Base-by-base conservation (phyloP, 2,113 vertebrate species). In the Syrrhaptes paradoxus region DNA sequence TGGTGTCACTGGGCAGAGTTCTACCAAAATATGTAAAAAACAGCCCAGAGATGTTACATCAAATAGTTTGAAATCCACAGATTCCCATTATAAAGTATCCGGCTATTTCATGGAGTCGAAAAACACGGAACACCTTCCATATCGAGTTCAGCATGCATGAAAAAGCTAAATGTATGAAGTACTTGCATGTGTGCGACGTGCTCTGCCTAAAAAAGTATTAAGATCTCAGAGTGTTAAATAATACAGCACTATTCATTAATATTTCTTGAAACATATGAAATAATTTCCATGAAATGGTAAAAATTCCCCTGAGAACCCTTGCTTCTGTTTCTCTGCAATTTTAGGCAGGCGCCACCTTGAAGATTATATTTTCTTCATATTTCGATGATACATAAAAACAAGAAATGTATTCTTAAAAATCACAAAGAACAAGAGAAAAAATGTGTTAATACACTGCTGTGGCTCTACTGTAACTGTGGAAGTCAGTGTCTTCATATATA, bases 181-280 rank as follows among this genome's bases (percentile, higher is more conserved):
- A 13, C 16, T 31, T 46, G 7, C 34, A 26, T 13, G 28, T 11
- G 20, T 26, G 9, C 2, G 1, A 22, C 3, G 6, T 2, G 1
- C 31, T 75, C 43, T 43, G 45, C 36, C 34, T n/a, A n/a, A n/a
- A n/a, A n/a, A 87, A 22, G 12, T 13, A 41, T 17, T 54, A 31
- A 70, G 46, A 52, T 32, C 22, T 80, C 20, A 14, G 58, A 28
- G 6, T 58, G 48, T 6, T 79, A 58, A 79, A 45, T 58, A 59
- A 52, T 32, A 19, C 20, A 88, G 11, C 8, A 16, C 8, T 36
- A 13, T 2, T 55, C 24, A 29, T 77, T 68, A 81, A 41, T 28
- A 26, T 17, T 22, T 24, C 32, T 46, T 24, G 32, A 74, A 89
- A 79, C 0, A 4, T 19, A 15, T 1, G 4, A 54, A 79, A 58